Evolutionary conservation across 1,140 invertebrate genomes (phyloP), one percentile per base, ranked within the genome.

Genomic region (Calliphora vicina): DNA sequence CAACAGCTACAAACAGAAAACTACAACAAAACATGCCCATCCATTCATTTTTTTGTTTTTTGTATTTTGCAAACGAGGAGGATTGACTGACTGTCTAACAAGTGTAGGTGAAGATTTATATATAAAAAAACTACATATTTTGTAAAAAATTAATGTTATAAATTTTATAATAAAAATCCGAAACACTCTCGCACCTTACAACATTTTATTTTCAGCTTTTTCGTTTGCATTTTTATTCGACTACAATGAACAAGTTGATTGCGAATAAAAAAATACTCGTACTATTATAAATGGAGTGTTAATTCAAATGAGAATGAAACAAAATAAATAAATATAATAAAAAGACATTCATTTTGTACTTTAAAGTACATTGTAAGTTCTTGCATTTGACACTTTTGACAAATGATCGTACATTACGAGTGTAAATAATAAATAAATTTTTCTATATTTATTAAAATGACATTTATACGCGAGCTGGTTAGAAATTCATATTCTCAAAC

Each of bases 301-400:
- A 67, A 25, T 67, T 67, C 61, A 67, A 67, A 67, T 67, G 61
- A 67, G 50, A 57, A 17, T 57, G n/a, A 67, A 67, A 67, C 4
- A 25, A 67, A 23, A 67, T 23, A 67, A 20, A 67, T 17, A 67
- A 67, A 67, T 57, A 5, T 12, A 57, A 57, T 57, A 17, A n/a
- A 57, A 57, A 57, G 15, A n/a, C 50, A 57, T 25, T 67, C 1
- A 67, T 67, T 25, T 67, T 67, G 61, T 67, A 23, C 20, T 23
- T 67, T 67, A 67, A 67, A 67, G 61, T 67, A 23, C 61, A 67
- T 20, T 67, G 61, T 67, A 12, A 67, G n/a, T 67, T 67, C 23
- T 67, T 23, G n/a, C 25, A 67, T 67, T 67, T 67, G 61, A 67
- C 61, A 67, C 61, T 23, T 67, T 67, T 67, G 61, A 67, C 61